Percentiles rank a stretch among this genome's conserved stretches.
Conservation (phyloP, 2,113 vertebrate genomes). For the Myrmophylax atrothorax region DNA sequence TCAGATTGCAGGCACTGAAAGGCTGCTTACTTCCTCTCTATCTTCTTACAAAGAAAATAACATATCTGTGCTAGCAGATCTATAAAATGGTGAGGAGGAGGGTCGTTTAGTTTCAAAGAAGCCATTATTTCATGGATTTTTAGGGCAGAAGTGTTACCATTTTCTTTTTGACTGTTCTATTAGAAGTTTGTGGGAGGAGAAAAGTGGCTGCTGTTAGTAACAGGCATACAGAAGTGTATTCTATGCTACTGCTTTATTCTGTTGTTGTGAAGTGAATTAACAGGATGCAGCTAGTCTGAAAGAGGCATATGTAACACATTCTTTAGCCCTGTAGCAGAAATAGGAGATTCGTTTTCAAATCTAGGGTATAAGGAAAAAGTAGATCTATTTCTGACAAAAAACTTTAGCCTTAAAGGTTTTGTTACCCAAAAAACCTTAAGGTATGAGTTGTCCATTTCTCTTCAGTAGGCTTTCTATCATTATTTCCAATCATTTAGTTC, state of each 20-base stretch:
- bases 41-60: slow-evolving; percentile 47
- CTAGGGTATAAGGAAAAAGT: background rate
- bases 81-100: slow-evolving; percentile 31
- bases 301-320: background rate
- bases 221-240: background rate
- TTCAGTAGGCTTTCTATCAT: background rate
- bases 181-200: background rate
- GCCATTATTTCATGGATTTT: slow-evolving; percentile 29
- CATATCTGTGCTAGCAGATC: background rate
- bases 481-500: background rate
- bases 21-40: slow-evolving; percentile 35
- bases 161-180: slow-evolving; percentile 24
- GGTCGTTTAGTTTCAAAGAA: slow-evolving; percentile 12
- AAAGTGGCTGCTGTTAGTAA: background rate
- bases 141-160: slow-evolving; percentile 12
- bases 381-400: background rate
- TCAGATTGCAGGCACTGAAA: slow-evolving; percentile 33
- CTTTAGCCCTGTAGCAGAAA: background rate
- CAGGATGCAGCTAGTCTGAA: background rate
- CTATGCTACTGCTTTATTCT: background rate
- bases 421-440: background rate
- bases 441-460: background rate
- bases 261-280: background rate
- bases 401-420: background rate
- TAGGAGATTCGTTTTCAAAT: background rate